Evolutionary conservation across 2,888 invertebrate genomes (phyloP).

Genomic region (Saturnia pavonia): DNA sequence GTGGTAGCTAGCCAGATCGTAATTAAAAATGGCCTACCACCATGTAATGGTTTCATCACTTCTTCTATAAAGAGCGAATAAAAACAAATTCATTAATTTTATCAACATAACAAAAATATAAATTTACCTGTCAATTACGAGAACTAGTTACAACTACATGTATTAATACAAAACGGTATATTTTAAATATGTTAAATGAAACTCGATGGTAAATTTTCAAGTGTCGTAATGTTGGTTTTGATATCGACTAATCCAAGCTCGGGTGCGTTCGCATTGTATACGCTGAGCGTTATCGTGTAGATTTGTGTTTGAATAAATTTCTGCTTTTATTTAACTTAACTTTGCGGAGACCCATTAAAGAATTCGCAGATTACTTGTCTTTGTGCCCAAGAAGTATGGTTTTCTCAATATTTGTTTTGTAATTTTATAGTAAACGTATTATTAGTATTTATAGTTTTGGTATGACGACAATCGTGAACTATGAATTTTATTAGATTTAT

Average conservation of each 20-base stretch:
- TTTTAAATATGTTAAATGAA: constrained; percentile 22
- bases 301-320: neutral
- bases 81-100: neutral
- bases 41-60: too few species aligned
- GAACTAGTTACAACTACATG: constrained; percentile 1
- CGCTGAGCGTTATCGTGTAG: constrained; percentile 27
- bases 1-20: too few species aligned
- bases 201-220: constrained; percentile 25
- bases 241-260: constrained; percentile 32
- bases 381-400: too few species aligned
- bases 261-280: constrained; percentile 20
- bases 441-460: too few species aligned
- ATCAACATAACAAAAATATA: neutral
- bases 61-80: neutral
- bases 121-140: neutral
- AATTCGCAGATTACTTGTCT: too few species aligned
- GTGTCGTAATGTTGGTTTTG: constrained; percentile 35
- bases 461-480: too few species aligned
- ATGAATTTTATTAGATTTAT: too few species aligned
- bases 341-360: neutral
- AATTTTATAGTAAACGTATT: too few species aligned
- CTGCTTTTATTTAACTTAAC: neutral
- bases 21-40: too few species aligned
- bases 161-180: constrained; percentile 13
- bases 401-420: too few species aligned